A percentile compares a stretch with the other conserved stretches of the same genome.
Conservation (phyloP, 2,113 vertebrate species). For the Siniperca chuatsi region DNA sequence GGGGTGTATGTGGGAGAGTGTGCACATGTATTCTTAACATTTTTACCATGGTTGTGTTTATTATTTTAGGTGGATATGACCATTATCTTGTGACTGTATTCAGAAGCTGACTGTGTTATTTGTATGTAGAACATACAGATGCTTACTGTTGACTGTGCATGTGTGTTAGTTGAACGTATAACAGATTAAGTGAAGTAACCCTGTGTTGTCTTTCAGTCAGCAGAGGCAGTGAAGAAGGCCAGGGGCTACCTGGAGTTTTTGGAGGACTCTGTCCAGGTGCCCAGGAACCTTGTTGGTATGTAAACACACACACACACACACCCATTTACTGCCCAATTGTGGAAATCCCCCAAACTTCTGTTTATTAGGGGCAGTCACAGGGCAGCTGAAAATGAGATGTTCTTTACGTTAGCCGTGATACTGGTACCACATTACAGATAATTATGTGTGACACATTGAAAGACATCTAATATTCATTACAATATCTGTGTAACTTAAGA, state of each 20-base stretch:
- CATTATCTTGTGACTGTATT: background rate
- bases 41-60: background rate
- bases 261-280: slow-evolving; percentile 93
- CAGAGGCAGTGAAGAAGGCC: slow-evolving; percentile 90
- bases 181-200: background rate
- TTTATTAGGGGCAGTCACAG: background rate
- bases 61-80: background rate
- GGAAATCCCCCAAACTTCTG: background rate
- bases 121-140: background rate
- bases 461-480: background rate
- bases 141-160: background rate
- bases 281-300: slow-evolving; percentile 91
- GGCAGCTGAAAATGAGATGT: background rate
- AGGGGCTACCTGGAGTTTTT: slow-evolving; percentile 90
- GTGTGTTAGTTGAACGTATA: background rate
- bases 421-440: background rate
- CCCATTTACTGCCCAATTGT: background rate
- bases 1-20: background rate
- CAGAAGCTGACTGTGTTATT: background rate
- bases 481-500: background rate
- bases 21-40: too few species aligned
- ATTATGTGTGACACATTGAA: background rate
- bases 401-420: background rate
- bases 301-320: background rate
- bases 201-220: slow-evolving; percentile 79